Conservation (phyloP, 1,140 invertebrate genomes). For the Holcopasites calliopsidis region DNA sequence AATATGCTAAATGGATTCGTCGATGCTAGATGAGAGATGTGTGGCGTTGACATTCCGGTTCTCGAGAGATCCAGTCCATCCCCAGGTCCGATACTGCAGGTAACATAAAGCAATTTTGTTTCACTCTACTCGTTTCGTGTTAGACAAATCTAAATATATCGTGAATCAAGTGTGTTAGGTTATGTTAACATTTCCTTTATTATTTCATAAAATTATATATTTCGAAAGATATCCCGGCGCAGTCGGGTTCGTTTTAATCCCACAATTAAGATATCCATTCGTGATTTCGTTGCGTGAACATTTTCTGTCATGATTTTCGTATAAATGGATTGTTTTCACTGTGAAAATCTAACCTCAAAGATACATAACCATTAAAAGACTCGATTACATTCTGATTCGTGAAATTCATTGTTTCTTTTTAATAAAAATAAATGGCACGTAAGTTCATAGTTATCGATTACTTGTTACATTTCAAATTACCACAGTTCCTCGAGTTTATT, state of each 20-base stretch:
- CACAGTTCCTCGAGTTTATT: not conserved
- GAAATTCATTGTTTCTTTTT: no score
- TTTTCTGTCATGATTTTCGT: conserved; percentile 54
- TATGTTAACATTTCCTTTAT: not conserved
- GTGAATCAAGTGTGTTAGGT: not conserved
- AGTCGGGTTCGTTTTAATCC: no score
- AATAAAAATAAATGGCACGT: no score
- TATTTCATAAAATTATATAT: not conserved
- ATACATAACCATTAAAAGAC: not conserved
- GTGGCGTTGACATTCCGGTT: conserved; percentile 61
- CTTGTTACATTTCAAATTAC: not conserved
- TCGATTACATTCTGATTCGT: not conserved
- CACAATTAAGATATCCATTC: not conserved
- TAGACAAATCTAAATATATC: not conserved
- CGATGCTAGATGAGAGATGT: conserved; percentile 60
- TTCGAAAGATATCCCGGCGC: no score
- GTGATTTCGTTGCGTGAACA: not conserved
- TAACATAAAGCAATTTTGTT: conserved; percentile 9
- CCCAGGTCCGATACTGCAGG: conserved; percentile 58
- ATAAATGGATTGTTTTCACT: not conserved
- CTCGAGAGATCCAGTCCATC: conserved; percentile 60
- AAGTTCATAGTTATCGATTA: not conserved
- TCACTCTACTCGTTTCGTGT: not conserved
- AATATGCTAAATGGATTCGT: conserved; percentile 63
- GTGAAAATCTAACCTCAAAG: conserved; percentile 50